Evolutionary conservation across 2,113 vertebrate species (phyloP).

Genomic region (Psilopogon haemacephalus): DNA sequence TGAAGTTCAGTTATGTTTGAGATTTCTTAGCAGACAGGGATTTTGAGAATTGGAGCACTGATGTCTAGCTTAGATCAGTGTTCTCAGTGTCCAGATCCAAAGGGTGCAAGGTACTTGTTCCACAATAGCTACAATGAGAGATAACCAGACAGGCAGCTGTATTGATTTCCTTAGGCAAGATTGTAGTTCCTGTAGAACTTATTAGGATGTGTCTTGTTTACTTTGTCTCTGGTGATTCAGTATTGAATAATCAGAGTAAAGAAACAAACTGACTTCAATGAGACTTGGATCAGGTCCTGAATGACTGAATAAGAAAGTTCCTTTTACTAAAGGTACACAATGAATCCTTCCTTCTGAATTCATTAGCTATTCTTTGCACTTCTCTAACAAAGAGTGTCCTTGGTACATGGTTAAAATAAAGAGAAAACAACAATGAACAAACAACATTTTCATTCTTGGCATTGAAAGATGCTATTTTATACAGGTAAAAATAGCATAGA

Average conservation of each 20-base stretch:
- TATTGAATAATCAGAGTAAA: constrained; percentile 36
- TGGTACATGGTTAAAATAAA: constrained; percentile 7
- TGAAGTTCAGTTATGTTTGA: neutral
- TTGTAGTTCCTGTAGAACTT: neutral
- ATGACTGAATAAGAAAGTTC: constrained; percentile 34
- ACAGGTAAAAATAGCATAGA: constrained; percentile 12
- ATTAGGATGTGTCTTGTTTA: constrained; percentile 9
- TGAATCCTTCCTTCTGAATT: constrained; percentile 9
- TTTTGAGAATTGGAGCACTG: neutral
- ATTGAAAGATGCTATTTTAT: neutral
- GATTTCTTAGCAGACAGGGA: neutral
- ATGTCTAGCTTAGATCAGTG: neutral
- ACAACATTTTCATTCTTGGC: neutral
- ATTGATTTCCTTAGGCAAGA: constrained; percentile 19
- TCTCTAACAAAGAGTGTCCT: neutral
- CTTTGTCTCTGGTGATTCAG: constrained; percentile 23
- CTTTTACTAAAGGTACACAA: constrained; percentile 18
- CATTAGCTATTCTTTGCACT: constrained; percentile 16
- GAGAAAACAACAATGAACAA: neutral
- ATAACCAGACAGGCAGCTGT: neutral
- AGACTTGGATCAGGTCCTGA: constrained; percentile 12
- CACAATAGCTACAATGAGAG: neutral
- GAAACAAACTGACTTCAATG: constrained; percentile 30
- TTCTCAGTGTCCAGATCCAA: neutral
- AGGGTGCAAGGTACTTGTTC: neutral